A percentile compares a stretch with the other conserved stretches of the same genome.
These are phyloP conservation scores for Cheirogaleus major DNA, from an alignment of 2,797 vertebrate genomes.

Conservation along the genomic window DNA sequence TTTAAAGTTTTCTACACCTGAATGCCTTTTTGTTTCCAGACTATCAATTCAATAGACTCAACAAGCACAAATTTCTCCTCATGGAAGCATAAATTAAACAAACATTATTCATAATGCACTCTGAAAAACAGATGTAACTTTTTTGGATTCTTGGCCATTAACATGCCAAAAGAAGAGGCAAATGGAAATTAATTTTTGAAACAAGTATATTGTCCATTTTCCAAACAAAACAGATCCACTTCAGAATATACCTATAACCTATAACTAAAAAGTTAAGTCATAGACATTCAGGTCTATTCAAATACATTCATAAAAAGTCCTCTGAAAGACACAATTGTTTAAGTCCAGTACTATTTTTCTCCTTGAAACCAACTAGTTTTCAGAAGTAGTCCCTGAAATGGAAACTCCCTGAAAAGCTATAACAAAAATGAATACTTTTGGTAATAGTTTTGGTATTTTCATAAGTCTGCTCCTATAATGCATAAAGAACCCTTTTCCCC, in stretches of 20 bases:
- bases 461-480: not conserved
- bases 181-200: not conserved
- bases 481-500: not conserved
- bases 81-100: not conserved
- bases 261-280: not conserved
- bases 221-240: conserved; percentile 37
- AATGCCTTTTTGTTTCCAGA: not conserved
- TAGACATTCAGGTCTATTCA: not conserved
- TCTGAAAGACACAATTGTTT: not conserved
- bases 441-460: not conserved
- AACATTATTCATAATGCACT: not conserved
- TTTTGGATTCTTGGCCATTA: not conserved
- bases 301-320: not conserved
- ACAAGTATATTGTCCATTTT: not conserved
- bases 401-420: conserved; percentile 19
- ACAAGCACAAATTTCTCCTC: not conserved
- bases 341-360: not conserved
- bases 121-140: not conserved
- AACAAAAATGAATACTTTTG: not conserved
- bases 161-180: not conserved
- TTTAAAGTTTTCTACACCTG: not conserved
- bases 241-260: conserved; percentile 19
- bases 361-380: not conserved
- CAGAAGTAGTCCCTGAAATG: conserved; percentile 4
- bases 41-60: not conserved